phyloP scores from a whole-genome alignment of 2,888 invertebrate genomes.

The Sericinus montela region DNA sequence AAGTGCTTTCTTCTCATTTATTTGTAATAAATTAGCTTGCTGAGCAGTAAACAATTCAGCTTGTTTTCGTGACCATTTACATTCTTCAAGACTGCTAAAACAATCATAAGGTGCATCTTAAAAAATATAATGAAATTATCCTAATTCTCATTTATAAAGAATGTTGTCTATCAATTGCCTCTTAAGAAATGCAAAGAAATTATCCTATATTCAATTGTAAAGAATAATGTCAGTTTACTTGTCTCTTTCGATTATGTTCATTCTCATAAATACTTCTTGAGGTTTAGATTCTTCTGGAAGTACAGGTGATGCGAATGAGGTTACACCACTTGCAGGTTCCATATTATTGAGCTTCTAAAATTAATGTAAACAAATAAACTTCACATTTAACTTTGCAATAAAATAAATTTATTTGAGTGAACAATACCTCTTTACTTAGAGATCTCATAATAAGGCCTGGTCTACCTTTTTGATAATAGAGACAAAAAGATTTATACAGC shows the following conservation, averaged over 20 bases:
- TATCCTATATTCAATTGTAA: too few species aligned
- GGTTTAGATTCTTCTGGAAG: constrained; percentile 55
- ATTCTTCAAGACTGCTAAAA: constrained; percentile 72
- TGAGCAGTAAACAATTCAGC: constrained; percentile 93
- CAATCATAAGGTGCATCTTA: not conserved
- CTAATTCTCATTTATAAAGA: too few species aligned
- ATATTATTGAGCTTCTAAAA: constrained; percentile 66
- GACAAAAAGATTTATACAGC: constrained; percentile 84
- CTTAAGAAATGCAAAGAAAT: too few species aligned
- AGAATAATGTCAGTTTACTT: constrained; percentile 41
- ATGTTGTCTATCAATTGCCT: too few species aligned
- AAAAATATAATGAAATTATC: too few species aligned
- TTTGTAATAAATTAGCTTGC: constrained; percentile 89
- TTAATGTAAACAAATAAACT: constrained; percentile 3
- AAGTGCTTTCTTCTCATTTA: constrained; percentile 89
- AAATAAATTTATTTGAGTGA: not conserved
- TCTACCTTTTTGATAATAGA: constrained; percentile 82
- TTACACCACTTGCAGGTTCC: constrained; percentile 39
- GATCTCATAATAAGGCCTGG: constrained; percentile 71
- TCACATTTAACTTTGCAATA: not conserved
- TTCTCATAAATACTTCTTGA: constrained; percentile 57
- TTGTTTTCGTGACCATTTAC: constrained; percentile 91
- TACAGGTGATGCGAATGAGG: constrained; percentile 41
- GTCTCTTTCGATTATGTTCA: constrained; percentile 64
- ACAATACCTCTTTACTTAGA: constrained; percentile 66